These are phyloP conservation scores for Anguilla anguilla DNA, from an alignment of 2,797 vertebrate genomes.

Conservation along the genomic window DNA sequence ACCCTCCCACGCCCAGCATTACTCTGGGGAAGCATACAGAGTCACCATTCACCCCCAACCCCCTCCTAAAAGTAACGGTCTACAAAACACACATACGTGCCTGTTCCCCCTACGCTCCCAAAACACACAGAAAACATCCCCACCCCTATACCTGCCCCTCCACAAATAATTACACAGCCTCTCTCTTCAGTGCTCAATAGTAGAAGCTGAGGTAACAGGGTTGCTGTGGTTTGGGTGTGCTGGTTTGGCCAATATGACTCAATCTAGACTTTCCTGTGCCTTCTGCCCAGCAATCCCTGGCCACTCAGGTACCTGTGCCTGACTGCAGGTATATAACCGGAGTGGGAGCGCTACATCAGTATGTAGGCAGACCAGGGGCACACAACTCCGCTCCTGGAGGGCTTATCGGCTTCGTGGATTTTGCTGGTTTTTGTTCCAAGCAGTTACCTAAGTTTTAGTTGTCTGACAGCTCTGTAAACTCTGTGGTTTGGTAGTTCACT, in stretches of 20 bases:
- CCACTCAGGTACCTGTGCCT: not conserved
- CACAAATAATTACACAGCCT: not conserved
- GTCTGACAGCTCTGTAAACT: too few species aligned
- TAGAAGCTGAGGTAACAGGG: not conserved
- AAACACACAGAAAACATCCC: not conserved
- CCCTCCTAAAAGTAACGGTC: not conserved
- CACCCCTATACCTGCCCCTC: not conserved
- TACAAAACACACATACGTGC: not conserved
- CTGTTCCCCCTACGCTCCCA: not conserved
- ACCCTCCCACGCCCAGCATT: not conserved
- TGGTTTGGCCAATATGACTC: not conserved
- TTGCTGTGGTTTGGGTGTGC: not conserved
- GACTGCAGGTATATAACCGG: not conserved
- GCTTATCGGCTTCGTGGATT: too few species aligned
- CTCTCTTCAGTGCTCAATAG: not conserved
- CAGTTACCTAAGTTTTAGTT: too few species aligned
- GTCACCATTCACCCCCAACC: not conserved
- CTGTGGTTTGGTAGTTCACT: too few species aligned
- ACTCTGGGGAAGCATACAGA: not conserved
- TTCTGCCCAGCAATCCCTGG: not conserved
- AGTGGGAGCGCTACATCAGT: too few species aligned
- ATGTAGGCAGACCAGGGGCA: too few species aligned
- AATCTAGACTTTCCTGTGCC: not conserved
- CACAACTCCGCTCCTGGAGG: too few species aligned
- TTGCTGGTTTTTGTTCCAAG: too few species aligned